Conservation (phyloP, 2,113 vertebrate genomes). For the Herpetotheres cachinnans region DNA sequence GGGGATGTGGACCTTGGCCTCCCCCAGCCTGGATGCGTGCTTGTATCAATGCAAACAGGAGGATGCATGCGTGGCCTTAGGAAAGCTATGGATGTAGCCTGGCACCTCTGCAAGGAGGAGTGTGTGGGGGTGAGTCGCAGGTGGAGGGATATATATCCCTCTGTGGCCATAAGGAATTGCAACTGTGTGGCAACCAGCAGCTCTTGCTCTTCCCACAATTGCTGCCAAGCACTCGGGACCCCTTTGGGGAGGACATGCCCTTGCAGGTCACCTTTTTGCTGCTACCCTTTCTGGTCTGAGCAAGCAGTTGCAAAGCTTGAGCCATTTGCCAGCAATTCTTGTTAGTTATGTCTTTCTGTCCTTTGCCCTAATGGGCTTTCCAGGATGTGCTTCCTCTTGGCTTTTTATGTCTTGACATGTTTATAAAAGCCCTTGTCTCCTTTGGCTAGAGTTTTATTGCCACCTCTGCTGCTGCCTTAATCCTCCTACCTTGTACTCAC, state of each 20-base stretch:
- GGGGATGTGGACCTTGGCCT: background rate
- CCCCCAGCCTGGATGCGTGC: background rate
- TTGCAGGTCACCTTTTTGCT: background rate
- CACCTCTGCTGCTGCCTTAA: background rate
- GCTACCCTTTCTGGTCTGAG: background rate
- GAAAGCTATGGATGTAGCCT: background rate
- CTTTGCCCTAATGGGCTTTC: background rate
- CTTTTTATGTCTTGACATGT: background rate
- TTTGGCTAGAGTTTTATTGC: background rate
- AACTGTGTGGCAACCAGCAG: background rate
- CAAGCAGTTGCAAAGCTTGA: background rate
- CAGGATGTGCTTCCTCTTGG: slow-evolving; percentile 2
- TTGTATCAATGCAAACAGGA: background rate
- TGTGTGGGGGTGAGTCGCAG: background rate
- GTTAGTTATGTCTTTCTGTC: background rate
- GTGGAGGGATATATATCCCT: background rate
- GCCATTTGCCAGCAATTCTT: background rate
- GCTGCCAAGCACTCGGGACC: fast-evolving
- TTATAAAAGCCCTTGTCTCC: background rate
- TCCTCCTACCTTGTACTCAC: background rate
- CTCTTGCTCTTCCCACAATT: background rate
- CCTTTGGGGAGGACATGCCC: background rate
- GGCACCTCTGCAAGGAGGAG: background rate
- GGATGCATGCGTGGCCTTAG: fast-evolving
- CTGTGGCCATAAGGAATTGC: background rate